Evolutionary conservation across 1,140 invertebrate genomes (phyloP), one percentile per base, ranked within the genome.

Genomic region (Lepidotrigona ventralis): DNA sequence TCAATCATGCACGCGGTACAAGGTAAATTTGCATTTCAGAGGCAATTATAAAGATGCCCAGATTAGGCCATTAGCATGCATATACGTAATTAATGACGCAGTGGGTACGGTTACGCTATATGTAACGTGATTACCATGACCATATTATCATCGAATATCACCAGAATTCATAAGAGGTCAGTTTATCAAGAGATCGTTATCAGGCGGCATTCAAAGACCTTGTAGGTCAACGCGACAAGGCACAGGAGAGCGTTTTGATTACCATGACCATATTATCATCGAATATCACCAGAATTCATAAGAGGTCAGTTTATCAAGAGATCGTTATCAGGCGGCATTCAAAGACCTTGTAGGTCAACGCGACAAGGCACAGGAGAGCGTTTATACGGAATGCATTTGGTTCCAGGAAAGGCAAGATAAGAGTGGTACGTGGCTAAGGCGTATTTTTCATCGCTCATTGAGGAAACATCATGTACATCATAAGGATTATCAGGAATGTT

Each of bases 391-490:
- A 83, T 78, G 54, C 64, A 79, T 71, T 83, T 79, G 29, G 33
- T 33, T 64, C 46, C 23, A 23, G 33, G 39, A 63, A 73, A 26
- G 5, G 23, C 51, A 14, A 53, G 82, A 83, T 79, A 83, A 83
- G 82, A 4, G 2, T 17, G 21, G 26, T 83, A 73, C 73, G 60
- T 79, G 76, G 58, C 60, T 64, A 63, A 46, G n/a, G 23, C 21
- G 12, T 78, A 83, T 83, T 83, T 78, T 83, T 83, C 81, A 83
- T 26, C 29, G 75, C 6, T 58, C 75, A 83, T 83, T 29, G 26
- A 71, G 81, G 75, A 83, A 83, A 78, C 81, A 60, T 78, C 66
- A n/a, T 78, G 81, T 83, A 54, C 46, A 70, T 83, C 81, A 83
- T 78, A 83, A 83, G 46, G 17, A 63, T 69, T 77, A 82, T 69